Evolutionary conservation across 2,113 vertebrate species (phyloP).

Genomic region (Heterotilapia buettikoferi): DNA sequence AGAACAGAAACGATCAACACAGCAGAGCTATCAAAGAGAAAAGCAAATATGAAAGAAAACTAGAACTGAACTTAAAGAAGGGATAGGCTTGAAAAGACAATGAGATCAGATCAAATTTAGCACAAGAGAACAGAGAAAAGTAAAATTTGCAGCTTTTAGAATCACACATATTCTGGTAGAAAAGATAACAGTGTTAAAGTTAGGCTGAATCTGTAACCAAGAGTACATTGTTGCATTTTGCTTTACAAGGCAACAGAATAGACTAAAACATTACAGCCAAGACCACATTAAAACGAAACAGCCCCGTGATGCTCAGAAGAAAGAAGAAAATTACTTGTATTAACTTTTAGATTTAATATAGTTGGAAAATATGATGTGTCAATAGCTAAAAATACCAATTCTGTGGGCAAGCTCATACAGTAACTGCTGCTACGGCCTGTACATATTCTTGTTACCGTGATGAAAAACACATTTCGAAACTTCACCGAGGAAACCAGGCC

Average conservation of each 20-base stretch:
- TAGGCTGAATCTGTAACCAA: neutral
- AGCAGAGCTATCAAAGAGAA: neutral
- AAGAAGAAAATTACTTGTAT: conserved; percentile 10
- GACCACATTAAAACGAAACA: neutral
- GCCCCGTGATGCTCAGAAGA: neutral
- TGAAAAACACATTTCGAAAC: conserved; percentile 35
- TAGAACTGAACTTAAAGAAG: neutral
- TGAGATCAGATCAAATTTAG: neutral
- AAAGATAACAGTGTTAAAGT: conserved; percentile 14
- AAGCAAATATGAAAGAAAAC: neutral
- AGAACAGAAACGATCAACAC: neutral
- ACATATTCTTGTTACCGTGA: conserved; percentile 25
- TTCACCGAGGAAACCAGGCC: conserved; percentile 20
- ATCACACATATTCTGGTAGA: neutral
- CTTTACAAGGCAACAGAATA: neutral
- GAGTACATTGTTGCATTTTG: neutral
- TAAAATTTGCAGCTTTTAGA: neutral
- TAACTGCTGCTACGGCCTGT: conserved; percentile 14
- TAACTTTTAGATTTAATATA: conserved; percentile 24
- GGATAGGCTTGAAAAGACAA: neutral
- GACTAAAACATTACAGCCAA: neutral
- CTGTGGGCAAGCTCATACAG: neutral
- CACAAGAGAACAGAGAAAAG: neutral
- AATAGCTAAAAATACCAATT: conserved; percentile 36
- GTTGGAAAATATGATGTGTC: neutral